These are phyloP conservation scores for Latheticus oryzae DNA, from an alignment of 2,888 invertebrate genomes.

Conservation along the genomic window DNA sequence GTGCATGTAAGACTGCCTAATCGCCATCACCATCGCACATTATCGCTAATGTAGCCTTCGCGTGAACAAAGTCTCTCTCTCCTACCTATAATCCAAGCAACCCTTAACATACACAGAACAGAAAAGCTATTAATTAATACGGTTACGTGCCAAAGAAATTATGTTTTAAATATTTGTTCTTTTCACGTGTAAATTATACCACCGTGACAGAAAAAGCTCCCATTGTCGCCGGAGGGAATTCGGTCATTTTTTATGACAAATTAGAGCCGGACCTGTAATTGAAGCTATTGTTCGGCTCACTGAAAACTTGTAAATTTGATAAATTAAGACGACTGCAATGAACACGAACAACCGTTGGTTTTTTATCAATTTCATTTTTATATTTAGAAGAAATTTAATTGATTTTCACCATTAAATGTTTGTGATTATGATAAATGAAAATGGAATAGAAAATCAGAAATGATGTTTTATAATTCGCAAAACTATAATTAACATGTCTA, in stretches of 20 bases:
- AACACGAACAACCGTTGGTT: not conserved
- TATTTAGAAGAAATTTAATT: too few relatives aligned
- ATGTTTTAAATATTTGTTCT: conserved; percentile 43
- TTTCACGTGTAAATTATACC: conserved; percentile 40
- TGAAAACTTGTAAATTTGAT: conserved; percentile 8
- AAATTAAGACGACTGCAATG: not conserved
- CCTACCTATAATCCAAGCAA: conserved; percentile 16
- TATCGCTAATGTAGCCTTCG: conserved; percentile 42
- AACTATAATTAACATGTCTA: too few relatives aligned
- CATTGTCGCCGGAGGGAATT: conserved; percentile 14
- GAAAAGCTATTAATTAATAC: conserved; percentile 44
- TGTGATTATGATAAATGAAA: too few relatives aligned
- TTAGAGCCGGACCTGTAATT: conserved; percentile 17
- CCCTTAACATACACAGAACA: conserved; percentile 32
- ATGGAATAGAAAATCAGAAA: too few relatives aligned
- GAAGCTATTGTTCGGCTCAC: not conserved
- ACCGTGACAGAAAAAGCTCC: conserved; percentile 16
- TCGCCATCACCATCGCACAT: conserved; percentile 41
- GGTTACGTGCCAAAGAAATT: conserved; percentile 41
- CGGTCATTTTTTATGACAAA: conserved; percentile 20
- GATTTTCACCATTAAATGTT: too few relatives aligned
- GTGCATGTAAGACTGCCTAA: conserved; percentile 42
- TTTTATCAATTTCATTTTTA: too few relatives aligned
- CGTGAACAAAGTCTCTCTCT: conserved; percentile 36
- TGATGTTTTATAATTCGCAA: too few relatives aligned